Percentiles rank a stretch among this genome's conserved stretches.
These are phyloP conservation scores for Trissolcus japonicus DNA, from an alignment of 2,888 invertebrate species.

Conservation along the genomic window DNA sequence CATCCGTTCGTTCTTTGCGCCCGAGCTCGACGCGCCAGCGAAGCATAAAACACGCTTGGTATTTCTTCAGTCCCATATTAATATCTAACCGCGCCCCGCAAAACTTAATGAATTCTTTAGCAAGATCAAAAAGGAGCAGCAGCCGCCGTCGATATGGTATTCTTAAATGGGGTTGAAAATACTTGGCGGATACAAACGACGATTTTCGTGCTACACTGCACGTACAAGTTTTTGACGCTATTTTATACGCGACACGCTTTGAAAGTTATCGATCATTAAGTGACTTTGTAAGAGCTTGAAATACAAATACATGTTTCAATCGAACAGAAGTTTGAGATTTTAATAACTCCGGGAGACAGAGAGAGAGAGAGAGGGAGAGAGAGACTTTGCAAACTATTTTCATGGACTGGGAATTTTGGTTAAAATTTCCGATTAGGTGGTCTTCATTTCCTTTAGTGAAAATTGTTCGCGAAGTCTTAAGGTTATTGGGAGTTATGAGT, in stretches of 20 bases:
- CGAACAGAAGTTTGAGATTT: background rate
- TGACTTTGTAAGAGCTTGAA: slow-evolving; percentile 34
- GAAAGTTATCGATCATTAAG: slow-evolving; percentile 54
- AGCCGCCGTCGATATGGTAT: slow-evolving; percentile 60
- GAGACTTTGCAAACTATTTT: background rate
- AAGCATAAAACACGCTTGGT: slow-evolving; percentile 71
- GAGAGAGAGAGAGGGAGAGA: too few relatives aligned
- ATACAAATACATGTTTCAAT: slow-evolving; percentile 33
- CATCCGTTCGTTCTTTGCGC: slow-evolving; percentile 59
- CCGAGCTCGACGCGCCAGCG: slow-evolving; percentile 62
- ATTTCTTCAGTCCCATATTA: slow-evolving; percentile 73
- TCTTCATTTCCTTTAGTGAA: slow-evolving; percentile 58
- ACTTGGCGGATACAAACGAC: slow-evolving; percentile 67
- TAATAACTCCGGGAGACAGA: too few relatives aligned
- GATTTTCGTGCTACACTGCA: slow-evolving; percentile 71
- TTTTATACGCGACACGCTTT: slow-evolving; percentile 47
- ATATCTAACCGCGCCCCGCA: slow-evolving; percentile 73
- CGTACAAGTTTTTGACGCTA: slow-evolving; percentile 63
- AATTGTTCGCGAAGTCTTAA: slow-evolving; percentile 73
- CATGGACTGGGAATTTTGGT: slow-evolving; percentile 21
- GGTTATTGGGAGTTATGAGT: slow-evolving; percentile 76
- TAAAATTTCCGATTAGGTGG: slow-evolving; percentile 41
- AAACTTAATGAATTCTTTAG: slow-evolving; percentile 76
- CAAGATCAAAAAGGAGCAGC: slow-evolving; percentile 74
- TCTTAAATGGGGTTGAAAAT: slow-evolving; percentile 57